Evolutionary conservation across 2,797 vertebrate genomes (phyloP), one percentile per base, ranked within the genome.

Genomic region (Argya squamiceps): DNA sequence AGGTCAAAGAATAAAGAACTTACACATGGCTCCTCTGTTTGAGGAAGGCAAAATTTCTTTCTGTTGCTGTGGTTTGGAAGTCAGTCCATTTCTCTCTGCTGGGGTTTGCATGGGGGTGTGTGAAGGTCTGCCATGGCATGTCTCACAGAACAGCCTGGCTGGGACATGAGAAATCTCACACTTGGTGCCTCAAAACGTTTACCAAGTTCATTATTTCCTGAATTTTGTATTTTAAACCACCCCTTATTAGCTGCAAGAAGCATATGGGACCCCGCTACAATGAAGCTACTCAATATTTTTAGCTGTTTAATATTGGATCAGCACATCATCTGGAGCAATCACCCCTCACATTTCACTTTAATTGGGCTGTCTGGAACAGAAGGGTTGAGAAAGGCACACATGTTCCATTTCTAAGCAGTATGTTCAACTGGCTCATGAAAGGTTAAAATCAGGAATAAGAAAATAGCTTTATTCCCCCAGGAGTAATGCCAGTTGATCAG

Each of bases 231-330:
- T 94, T 91, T 88, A 92, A 94, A 49, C 53, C 89, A 85, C 22
- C 60, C 64, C 36, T 95, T 96, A 91, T 96, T 91, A 94, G 79
- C 85, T 81, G 65, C 82, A 84, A 86, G 84, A 88, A 94, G 62
- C 91, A 90, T 93, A 94, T 84, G 82, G 84, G 81, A 82, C 82
- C 65, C 65, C 58, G 36, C n/a, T 63, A 77, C 83, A 92, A 92
- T 82, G 68, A 94, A 97, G 93, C 75, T 84, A 60, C 64, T 91
- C 96, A 88, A 44, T 92, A 88, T 85, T 91, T 96, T 94, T 83
- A 91, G 86, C 71, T 95, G 89, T 94, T 94, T 94, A 92, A 92
- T 86, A 92, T 81, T 85, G 92, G 81, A 95, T 94, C 92, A 93
- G 88, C 41, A 19, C 36, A 78, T 96, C 84, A 93, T 88, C 91